Conservation (phyloP, 2,888 invertebrate species). For the Subacronicta megacephala region DNA sequence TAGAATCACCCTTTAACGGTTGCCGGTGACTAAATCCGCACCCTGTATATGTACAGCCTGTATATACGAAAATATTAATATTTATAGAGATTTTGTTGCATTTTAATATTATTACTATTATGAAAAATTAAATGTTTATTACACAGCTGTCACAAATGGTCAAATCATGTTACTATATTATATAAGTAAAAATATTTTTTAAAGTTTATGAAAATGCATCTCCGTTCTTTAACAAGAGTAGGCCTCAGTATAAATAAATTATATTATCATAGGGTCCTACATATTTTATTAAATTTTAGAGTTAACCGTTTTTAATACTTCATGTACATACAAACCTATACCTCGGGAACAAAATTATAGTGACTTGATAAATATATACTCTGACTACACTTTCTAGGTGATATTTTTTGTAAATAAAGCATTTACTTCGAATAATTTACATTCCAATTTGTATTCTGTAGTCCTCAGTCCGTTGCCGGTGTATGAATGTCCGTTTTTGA, state of each 20-base stretch:
- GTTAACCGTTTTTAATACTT: conserved; percentile 38
- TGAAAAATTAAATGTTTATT: neutral
- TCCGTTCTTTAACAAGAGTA: conserved; percentile 29
- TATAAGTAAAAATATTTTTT: neutral
- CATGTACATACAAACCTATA: conserved; percentile 52
- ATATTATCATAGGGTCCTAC: conserved; percentile 45
- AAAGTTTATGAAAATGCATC: conserved; percentile 43
- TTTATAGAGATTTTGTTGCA: conserved; percentile 7
- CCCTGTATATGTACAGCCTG: no score
- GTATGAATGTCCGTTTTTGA: conserved; percentile 28
- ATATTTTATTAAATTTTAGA: conserved; percentile 43
- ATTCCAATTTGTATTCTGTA: conserved; percentile 78
- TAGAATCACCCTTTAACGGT: no score
- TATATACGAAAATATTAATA: neutral
- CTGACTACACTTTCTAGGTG: conserved; percentile 60
- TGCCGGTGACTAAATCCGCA: no score
- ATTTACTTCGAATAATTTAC: conserved; percentile 78
- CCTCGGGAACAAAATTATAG: conserved; percentile 77
- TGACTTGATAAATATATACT: conserved; percentile 70
- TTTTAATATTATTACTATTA: neutral
- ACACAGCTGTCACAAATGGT: neutral
- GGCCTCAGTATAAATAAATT: conserved; percentile 38
- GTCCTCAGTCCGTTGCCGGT: conserved; percentile 70
- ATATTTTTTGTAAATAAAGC: conserved; percentile 72
- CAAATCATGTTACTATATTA: conserved; percentile 1